Evolutionary conservation across 2,113 vertebrate genomes (phyloP), one percentile per base, ranked within the genome.

Genomic region (Numida meleagris): DNA sequence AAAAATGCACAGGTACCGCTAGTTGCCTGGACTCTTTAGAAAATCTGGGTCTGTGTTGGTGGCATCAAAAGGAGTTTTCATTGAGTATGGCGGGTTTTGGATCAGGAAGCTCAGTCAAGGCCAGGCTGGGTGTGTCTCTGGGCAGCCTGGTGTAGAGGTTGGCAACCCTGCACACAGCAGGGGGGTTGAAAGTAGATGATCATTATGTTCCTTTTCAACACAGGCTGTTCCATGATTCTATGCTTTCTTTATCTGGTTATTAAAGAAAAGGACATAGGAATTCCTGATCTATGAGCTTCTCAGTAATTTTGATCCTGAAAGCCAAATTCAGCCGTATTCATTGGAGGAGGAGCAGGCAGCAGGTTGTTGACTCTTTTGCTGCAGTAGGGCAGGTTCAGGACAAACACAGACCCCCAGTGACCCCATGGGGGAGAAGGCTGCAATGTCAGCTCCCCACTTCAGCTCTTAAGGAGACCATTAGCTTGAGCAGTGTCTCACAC

Each of bases 381-480:
- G 38, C 24, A 82, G 46, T 8, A 36, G 34, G 81, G 2, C 0
- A 15, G 10, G 21, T 33, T 33, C 72, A 55, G 70, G 62, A 71
- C 19, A 61, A 78, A 4, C 27, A 5, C 2, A 11, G 58, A 12
- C 5, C 40, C 25, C 40, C 53, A 42, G 12, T 51, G 50, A 6
- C 8, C 15, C n/a, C 33, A 29, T 12, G 31, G 55, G 68, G 51
- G 38, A 63, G 27, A 68, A 31, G 0, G 1, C 14, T 82, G 4
- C 0, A 2, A 15, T 10, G 17, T 45, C 24, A 65, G 7, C 19
- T 45, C 24, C 42, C 19, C 4, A 0, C 18, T 66, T 58, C 67
- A 68, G 1, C 17, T 15, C 68, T 21, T 57, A 57, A 45, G 45
- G n/a, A 75, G 36, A 27, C 20, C 31, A 70, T 81, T 59, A 34